Evolutionary conservation across 1,140 invertebrate species (phyloP).

Genomic region (Ips typographus): DNA sequence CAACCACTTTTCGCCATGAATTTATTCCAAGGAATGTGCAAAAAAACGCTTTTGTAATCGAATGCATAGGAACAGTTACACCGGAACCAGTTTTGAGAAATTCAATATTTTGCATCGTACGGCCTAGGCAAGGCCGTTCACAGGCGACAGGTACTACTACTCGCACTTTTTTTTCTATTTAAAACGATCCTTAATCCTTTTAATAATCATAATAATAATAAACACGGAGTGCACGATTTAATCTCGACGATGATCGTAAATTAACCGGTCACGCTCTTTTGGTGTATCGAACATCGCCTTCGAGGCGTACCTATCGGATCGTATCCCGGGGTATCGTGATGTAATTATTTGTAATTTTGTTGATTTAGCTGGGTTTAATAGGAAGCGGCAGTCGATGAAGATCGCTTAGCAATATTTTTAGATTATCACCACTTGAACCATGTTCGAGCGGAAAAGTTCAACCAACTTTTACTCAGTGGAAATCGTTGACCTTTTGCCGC

Average conservation of each 20-base stretch:
- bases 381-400: too few relatives aligned
- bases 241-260: conserved; percentile 8
- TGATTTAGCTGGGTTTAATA: not conserved
- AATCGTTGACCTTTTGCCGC: too few relatives aligned
- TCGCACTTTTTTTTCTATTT: not conserved
- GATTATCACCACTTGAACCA: too few relatives aligned
- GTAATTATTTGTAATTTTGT: not conserved
- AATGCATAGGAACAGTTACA: not conserved
- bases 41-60: not conserved
- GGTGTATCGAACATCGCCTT: not conserved
- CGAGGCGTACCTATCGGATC: not conserved
- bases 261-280: conserved; percentile 1
- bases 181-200: conserved; percentile 6
- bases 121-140: conserved; percentile 15
- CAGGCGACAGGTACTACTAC: not conserved
- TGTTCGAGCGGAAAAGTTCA: too few relatives aligned
- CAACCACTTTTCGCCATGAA: not conserved
- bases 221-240: conserved; percentile 9
- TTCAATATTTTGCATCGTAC: not conserved
- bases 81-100: conserved; percentile 1
- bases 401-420: too few relatives aligned
- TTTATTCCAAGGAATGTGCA: not conserved
- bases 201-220: conserved; percentile 8
- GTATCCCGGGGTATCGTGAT: not conserved
- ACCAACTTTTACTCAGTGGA: too few relatives aligned